phyloP scores from a whole-genome alignment of 1,140 invertebrate species.

The Drosophila funebris region DNA sequence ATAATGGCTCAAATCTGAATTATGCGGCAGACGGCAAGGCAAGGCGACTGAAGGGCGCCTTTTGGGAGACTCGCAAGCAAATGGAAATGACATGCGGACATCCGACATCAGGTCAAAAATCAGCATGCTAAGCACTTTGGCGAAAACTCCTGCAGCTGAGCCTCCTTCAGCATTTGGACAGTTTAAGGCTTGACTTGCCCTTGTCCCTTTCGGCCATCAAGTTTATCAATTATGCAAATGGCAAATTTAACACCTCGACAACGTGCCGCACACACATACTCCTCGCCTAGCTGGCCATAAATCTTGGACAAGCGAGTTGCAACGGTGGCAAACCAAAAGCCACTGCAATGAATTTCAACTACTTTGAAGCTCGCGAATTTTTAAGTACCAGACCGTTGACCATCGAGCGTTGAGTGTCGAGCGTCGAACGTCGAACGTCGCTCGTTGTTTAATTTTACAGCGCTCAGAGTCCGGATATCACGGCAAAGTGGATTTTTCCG shows the following conservation, averaged over 20 bases:
- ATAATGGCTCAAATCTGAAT: constrained; percentile 77
- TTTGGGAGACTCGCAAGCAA: constrained; percentile 17
- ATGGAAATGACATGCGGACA: constrained; percentile 72
- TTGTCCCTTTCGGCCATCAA: constrained; percentile 36
- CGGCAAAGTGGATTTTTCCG: constrained; percentile 79
- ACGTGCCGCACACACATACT: constrained; percentile 51
- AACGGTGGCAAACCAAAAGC: constrained; percentile 18
- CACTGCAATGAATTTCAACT: constrained; percentile 73
- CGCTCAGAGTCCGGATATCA: constrained; percentile 64
- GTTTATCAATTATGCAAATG: constrained; percentile 79
- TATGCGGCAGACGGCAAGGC: constrained; percentile 61
- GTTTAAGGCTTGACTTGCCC: constrained; percentile 20
- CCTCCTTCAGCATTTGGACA: constrained; percentile 24
- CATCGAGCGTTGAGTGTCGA: not conserved
- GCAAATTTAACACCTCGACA: constrained; percentile 74
- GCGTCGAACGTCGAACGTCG: not conserved
- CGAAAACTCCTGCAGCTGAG: constrained; percentile 17
- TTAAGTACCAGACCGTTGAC: constrained; percentile 49
- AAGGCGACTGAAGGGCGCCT: constrained; percentile 3
- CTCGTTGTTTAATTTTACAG: constrained; percentile 62
- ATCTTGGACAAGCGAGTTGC: constrained; percentile 51
- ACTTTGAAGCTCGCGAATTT: constrained; percentile 62
- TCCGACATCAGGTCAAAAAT: constrained; percentile 76
- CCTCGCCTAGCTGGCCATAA: constrained; percentile 49
- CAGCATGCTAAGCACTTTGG: constrained; percentile 72